These are phyloP conservation scores for Halcyon malimbica DNA, from an alignment of 2,113 vertebrate species.

Conservation along the genomic window DNA sequence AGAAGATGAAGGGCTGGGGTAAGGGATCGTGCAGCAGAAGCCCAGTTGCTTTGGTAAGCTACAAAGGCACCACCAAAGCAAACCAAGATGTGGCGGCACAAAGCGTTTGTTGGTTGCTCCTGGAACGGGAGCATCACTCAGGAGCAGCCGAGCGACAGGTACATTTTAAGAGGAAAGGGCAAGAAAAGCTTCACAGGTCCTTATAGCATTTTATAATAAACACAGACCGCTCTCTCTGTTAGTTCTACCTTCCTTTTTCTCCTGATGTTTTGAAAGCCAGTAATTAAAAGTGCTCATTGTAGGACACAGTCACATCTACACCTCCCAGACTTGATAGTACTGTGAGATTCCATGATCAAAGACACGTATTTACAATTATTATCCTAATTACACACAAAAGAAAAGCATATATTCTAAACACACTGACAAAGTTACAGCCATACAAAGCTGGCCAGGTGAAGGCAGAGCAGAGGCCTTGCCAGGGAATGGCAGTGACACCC, in stretches of 20 bases:
- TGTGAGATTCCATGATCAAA: background rate
- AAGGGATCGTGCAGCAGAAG: background rate
- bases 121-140: background rate
- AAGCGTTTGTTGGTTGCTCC: background rate
- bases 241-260: background rate
- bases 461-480: background rate
- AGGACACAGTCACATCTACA: background rate
- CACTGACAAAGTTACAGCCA: background rate
- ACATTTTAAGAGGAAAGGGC: background rate
- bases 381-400: background rate
- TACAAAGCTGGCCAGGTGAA: background rate
- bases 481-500: background rate
- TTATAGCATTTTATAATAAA: background rate
- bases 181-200: background rate
- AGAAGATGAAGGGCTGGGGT: background rate
- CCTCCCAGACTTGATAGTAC: background rate
- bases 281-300: background rate
- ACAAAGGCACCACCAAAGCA: background rate
- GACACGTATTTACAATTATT: background rate
- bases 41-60: background rate
- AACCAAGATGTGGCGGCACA: rapidly evolving
- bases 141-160: background rate
- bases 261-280: background rate
- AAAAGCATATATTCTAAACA: background rate
- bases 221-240: background rate